Percentiles rank a stretch among this genome's conserved stretches.
These are phyloP conservation scores for Agelaius tricolor DNA, from an alignment of 2,113 vertebrate species.

Conservation along the genomic window DNA sequence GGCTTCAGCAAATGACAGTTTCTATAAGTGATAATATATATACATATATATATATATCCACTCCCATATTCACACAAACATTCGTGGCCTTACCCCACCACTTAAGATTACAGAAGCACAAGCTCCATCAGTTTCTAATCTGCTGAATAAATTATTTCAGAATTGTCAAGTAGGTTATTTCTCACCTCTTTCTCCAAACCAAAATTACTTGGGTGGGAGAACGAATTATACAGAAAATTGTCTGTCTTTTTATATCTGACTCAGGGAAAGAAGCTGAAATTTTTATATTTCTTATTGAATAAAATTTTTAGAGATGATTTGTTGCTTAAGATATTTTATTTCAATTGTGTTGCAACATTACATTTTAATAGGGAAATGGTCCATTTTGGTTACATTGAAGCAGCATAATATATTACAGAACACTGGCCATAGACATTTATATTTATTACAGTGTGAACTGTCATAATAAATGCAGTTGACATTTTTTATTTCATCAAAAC, in stretches of 20 bases:
- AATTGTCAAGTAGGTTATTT: constrained; percentile 52
- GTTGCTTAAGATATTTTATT: neutral
- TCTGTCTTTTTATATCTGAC: neutral
- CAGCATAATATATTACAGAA: neutral
- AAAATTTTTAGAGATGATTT: constrained; percentile 2
- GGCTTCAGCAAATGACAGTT: neutral
- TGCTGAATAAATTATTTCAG: constrained; percentile 40
- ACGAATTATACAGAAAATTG: constrained; percentile 2
- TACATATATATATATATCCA: neutral
- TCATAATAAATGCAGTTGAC: constrained; percentile 14
- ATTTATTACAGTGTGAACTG: neutral
- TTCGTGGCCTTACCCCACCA: neutral
- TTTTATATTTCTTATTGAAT: neutral
- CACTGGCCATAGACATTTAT: neutral
- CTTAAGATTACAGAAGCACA: neutral
- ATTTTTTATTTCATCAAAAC: constrained; percentile 14
- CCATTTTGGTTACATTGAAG: neutral
- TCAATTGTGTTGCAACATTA: neutral
- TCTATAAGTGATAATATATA: neutral
- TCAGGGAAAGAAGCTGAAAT: neutral
- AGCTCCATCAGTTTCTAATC: constrained; percentile 27
- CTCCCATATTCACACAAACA: neutral
- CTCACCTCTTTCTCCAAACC: constrained; percentile 28
- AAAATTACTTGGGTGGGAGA: constrained; percentile 21
- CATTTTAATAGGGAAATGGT: neutral